Evolutionary conservation across 2,888 invertebrate genomes (phyloP).

Genomic region (Euplexia lucipara): DNA sequence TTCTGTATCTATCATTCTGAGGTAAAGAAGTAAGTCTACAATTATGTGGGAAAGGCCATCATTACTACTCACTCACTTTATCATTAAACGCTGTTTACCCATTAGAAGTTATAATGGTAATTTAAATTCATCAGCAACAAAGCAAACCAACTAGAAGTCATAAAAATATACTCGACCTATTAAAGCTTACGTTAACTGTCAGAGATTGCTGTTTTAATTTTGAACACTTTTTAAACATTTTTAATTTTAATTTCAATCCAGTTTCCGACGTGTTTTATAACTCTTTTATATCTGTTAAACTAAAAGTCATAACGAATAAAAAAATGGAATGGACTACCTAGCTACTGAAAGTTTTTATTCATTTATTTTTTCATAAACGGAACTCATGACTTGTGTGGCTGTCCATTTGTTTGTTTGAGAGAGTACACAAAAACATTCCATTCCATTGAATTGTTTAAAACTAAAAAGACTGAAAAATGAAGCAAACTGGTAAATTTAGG

Average conservation of each 20-base stretch:
- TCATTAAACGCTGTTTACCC: no score
- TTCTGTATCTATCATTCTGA: no score
- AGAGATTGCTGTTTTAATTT: slow-evolving; percentile 18
- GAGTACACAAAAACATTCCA: slow-evolving; percentile 36
- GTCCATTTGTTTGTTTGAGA: slow-evolving; percentile 51
- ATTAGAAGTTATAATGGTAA: no score
- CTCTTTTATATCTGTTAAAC: slow-evolving; percentile 43
- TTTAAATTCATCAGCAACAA: background rate
- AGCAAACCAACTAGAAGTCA: background rate
- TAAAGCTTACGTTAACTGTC: slow-evolving; percentile 26
- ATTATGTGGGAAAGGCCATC: no score
- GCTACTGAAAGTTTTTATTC: slow-evolving; percentile 49
- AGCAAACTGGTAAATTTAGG: background rate
- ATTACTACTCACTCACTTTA: no score
- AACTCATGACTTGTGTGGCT: slow-evolving; percentile 47
- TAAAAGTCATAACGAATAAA: slow-evolving; percentile 33
- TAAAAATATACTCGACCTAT: slow-evolving; percentile 21
- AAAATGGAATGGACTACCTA: slow-evolving; percentile 27
- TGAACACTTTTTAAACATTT: slow-evolving; percentile 20
- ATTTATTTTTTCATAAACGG: slow-evolving; percentile 39
- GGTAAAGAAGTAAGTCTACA: no score
- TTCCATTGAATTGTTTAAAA: slow-evolving; percentile 22
- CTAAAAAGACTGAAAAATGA: background rate
- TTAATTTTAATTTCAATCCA: slow-evolving; percentile 36
- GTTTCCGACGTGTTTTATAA: slow-evolving; percentile 30